Evolutionary conservation across 2,888 invertebrate species (phyloP), one percentile per base, ranked within the genome.

Genomic region (Liopterus haemorrhoidalis): DNA sequence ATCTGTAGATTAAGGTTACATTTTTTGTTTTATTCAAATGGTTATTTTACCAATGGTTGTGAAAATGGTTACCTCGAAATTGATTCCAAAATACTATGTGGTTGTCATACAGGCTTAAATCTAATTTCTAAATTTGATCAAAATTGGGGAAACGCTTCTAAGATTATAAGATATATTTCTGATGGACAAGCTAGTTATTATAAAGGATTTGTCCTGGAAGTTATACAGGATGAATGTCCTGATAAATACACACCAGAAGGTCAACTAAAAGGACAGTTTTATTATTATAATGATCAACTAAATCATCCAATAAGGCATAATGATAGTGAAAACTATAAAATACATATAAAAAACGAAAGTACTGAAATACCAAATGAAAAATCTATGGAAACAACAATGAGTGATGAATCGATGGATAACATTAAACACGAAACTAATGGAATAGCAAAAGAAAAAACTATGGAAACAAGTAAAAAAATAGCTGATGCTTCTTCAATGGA

Each of bases 81-180:
- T 22, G 78, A 77, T 54, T 75, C 73, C 0, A 71, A 71, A 55
- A 64, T 68, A 9, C 67, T 75, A 36, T 79, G 79, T 54, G 79
- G 78, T 1, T 79, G 79, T 53, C 70, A 70, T 38, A 71, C 69
- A 2, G 69, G 69, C 2, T 50, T 67, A 6, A 68, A 64, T 45
- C 30, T 70, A 1, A 57, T 61, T 3, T 60, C 66, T 0, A 49
- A 59, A 2, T 69, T 69, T 48, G 60, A 59, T 39, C 49, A 49
- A 18, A 45, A 63, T 30, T 69, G 68, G 65, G 56, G 55, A 3
- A 51, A 62, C n/a, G 58, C 58, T 3, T 61, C 66, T 1, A 78
- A 76, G 57, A 54, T 65, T 1, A 54, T 74, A 30, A 62, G 67
- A 4, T 68, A 74, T 52, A 65, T 63, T 46, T 72, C 69, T 52